These are phyloP conservation scores for Rhynchonycteris naso DNA, from an alignment of 2,797 vertebrate species.

Conservation along the genomic window DNA sequence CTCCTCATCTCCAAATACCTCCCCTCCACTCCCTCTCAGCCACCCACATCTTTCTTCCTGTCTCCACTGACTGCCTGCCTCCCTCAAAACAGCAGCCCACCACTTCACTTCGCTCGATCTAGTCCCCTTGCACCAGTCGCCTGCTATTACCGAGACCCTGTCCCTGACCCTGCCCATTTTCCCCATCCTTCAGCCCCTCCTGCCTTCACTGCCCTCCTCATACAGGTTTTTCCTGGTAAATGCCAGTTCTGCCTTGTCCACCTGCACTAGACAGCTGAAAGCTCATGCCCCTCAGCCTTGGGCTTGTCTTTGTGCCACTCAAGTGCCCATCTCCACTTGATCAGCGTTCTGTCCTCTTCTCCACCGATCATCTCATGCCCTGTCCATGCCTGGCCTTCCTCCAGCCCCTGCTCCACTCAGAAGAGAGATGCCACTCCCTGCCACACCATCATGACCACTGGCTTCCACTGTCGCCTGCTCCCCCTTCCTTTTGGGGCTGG, in stretches of 20 bases:
- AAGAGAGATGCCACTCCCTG: neutral
- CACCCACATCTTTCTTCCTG: neutral
- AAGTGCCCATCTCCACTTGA: neutral
- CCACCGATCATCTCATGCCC: neutral
- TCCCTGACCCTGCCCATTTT: neutral
- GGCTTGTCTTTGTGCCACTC: neutral
- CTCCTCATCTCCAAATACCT: neutral
- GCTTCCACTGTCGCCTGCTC: neutral
- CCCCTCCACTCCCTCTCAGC: neutral
- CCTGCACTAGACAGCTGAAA: neutral
- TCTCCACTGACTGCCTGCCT: rapidly evolving
- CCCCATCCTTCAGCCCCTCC: neutral
- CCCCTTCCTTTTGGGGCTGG: neutral
- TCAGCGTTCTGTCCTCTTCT: neutral
- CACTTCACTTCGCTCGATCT: neutral
- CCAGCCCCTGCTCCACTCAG: neutral
- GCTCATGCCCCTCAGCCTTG: neutral
- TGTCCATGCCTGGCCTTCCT: neutral
- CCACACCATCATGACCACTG: neutral
- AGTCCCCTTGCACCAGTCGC: neutral
- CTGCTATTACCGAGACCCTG: neutral
- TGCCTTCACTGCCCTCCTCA: neutral
- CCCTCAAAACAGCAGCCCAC: neutral
- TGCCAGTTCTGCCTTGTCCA: neutral
- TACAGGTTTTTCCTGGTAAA: neutral